Evolutionary conservation across 1,140 invertebrate genomes (phyloP).

Genomic region (Ericerus pela): DNA sequence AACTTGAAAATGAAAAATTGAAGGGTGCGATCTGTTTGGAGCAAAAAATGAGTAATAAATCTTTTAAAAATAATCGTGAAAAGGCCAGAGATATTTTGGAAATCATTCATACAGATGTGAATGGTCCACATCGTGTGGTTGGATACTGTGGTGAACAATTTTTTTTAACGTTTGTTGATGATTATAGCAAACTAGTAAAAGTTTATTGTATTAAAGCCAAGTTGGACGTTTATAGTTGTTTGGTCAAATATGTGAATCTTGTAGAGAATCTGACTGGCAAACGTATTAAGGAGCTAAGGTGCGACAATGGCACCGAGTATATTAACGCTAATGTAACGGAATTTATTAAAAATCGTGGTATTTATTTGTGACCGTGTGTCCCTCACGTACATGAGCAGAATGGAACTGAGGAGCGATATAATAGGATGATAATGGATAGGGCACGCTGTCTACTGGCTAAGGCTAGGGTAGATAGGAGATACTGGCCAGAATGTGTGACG

Average conservation of each 20-base stretch:
- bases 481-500: slow-evolving; percentile 18
- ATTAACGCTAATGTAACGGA: not conserved
- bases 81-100: slow-evolving; percentile 19
- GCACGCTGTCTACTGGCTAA: slow-evolving; percentile 18
- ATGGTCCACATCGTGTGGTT: slow-evolving; percentile 15
- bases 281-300: slow-evolving; percentile 11
- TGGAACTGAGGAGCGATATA: slow-evolving; percentile 16
- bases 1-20: not conserved
- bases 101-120: slow-evolving; percentile 24
- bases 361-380: not conserved
- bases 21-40: slow-evolving; percentile 20
- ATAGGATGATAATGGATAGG: slow-evolving; percentile 17
- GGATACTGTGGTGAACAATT: slow-evolving; percentile 22
- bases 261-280: slow-evolving; percentile 4
- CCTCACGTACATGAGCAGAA: slow-evolving; percentile 1
- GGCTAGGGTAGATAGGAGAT: slow-evolving; percentile 10
- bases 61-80: slow-evolving; percentile 15
- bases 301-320: slow-evolving; percentile 19
- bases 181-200: slow-evolving; percentile 24
- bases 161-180: slow-evolving; percentile 25
- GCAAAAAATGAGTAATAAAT: slow-evolving; percentile 20
- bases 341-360: not conserved
- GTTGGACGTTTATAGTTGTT: slow-evolving; percentile 20
- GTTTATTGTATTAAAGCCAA: slow-evolving; percentile 20
- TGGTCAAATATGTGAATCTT: slow-evolving; percentile 20